Evolutionary conservation across 1,140 invertebrate species (phyloP).

Genomic region (Halesus radiatus): DNA sequence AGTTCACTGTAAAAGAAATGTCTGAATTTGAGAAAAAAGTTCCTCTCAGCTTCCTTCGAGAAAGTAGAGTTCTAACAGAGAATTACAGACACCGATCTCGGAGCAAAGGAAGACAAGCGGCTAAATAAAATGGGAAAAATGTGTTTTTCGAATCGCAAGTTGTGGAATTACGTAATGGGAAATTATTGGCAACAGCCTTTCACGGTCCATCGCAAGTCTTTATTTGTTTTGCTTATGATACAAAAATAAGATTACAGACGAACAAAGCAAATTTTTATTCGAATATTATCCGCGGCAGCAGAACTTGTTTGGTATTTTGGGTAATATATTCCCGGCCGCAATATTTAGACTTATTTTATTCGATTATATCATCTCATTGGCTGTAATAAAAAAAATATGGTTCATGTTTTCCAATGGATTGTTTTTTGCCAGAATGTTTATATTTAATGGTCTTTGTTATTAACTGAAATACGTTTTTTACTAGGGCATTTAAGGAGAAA

Average conservation of each 20-base stretch:
- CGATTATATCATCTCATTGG: neutral
- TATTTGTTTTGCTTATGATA: slow-evolving; percentile 52
- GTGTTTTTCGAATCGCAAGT: slow-evolving; percentile 43
- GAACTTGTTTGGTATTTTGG: neutral
- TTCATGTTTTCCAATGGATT: neutral
- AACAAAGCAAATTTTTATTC: slow-evolving; percentile 21
- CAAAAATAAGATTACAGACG: slow-evolving; percentile 40
- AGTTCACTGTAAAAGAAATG: neutral
- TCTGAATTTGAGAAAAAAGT: neutral
- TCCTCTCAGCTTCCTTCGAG: neutral
- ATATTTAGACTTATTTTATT: neutral
- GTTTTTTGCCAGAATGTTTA: too few relatives aligned
- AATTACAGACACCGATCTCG: neutral
- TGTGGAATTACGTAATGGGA: slow-evolving; percentile 40
- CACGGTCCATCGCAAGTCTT: slow-evolving; percentile 49
- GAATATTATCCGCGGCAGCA: neutral
- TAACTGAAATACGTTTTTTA: too few relatives aligned
- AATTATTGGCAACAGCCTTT: slow-evolving; percentile 53
- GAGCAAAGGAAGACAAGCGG: slow-evolving; percentile 15
- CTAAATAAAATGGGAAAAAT: slow-evolving; percentile 35
- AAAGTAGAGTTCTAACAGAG: neutral
- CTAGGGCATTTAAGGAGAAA: too few relatives aligned
- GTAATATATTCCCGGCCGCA: neutral
- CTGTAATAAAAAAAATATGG: neutral
- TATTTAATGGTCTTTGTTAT: too few relatives aligned